These are phyloP conservation scores for Drosophila diplacantha DNA, from an alignment of 2,888 invertebrate genomes.

Conservation along the genomic window DNA sequence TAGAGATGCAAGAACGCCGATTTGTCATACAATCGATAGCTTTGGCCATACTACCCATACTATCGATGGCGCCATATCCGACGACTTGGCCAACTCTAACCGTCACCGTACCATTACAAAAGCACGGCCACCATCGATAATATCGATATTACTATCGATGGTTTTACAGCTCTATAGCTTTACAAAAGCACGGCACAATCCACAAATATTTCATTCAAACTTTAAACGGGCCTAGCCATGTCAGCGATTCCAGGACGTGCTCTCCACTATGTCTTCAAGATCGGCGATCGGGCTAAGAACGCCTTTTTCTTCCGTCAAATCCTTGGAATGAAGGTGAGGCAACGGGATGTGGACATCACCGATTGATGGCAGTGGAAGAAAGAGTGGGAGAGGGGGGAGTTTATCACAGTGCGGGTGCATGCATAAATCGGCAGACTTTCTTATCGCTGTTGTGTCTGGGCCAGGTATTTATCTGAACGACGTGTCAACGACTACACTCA, in stretches of 20 bases:
- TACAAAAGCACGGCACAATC: neutral
- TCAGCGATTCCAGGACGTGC: conserved; percentile 83
- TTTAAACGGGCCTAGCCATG: neutral
- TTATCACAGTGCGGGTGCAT: neutral
- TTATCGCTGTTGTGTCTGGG: conserved; percentile 28
- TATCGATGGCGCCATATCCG: neutral
- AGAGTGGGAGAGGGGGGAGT: neutral
- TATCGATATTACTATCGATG: no score
- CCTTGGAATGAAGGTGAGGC: conserved; percentile 94
- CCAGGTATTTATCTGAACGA: conserved; percentile 23
- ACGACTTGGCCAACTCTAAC: neutral
- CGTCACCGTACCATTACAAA: conserved; percentile 1
- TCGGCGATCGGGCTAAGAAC: conserved; percentile 91
- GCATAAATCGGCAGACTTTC: conserved; percentile 21
- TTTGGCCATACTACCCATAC: neutral
- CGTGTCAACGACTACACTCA: conserved; percentile 22
- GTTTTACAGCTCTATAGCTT: no score
- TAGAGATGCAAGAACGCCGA: neutral
- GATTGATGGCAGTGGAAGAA: neutral
- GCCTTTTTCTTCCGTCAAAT: conserved; percentile 92
- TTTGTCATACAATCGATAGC: neutral
- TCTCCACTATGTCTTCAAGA: conserved; percentile 97
- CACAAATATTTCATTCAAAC: conserved; percentile 3
- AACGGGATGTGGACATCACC: neutral
- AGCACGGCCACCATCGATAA: no score